These are phyloP conservation scores for Galerucella nymphaeae DNA, from an alignment of 2,888 invertebrate species.

Conservation along the genomic window DNA sequence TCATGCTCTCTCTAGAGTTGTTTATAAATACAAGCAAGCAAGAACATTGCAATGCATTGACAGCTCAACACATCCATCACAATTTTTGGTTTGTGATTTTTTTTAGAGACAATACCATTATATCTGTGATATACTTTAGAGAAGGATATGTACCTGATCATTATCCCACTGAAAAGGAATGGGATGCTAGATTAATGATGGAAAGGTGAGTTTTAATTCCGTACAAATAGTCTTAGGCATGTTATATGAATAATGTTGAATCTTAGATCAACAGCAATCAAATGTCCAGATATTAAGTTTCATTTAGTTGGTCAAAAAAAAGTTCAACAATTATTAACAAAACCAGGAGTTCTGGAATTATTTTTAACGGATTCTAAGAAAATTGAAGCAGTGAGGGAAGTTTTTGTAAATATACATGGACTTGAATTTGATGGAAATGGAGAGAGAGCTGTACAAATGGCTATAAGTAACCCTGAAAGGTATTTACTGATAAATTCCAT, in stretches of 20 bases:
- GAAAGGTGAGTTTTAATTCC: slow-evolving; percentile 68
- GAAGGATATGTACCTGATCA: slow-evolving; percentile 91
- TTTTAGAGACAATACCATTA: slow-evolving; percentile 74
- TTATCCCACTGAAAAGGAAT: slow-evolving; percentile 83
- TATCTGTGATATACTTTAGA: slow-evolving; percentile 93
- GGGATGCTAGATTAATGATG: slow-evolving; percentile 87
- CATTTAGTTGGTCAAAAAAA: slow-evolving; percentile 96
- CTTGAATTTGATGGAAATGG: slow-evolving; percentile 87
- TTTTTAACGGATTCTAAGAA: slow-evolving; percentile 76
- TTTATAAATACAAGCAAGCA: too few species aligned
- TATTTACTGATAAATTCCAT: slow-evolving; percentile 57
- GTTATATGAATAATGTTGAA: neutral
- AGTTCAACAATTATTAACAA: slow-evolving; percentile 89
- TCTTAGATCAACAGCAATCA: slow-evolving; percentile 77
- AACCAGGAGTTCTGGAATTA: slow-evolving; percentile 78
- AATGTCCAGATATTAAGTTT: slow-evolving; percentile 94
- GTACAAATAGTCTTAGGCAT: neutral
- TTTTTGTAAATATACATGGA: slow-evolving; percentile 92
- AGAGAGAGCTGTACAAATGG: slow-evolving; percentile 83
- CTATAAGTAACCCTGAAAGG: slow-evolving; percentile 81
- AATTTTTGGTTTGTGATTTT: slow-evolving; percentile 19
- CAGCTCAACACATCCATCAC: too few species aligned
- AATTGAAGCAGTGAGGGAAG: slow-evolving; percentile 75
- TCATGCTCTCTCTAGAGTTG: too few species aligned
- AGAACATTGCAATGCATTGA: too few species aligned